Base-by-base conservation (phyloP, 1,140 invertebrate genomes). In the Papilio glaucus region DNA sequence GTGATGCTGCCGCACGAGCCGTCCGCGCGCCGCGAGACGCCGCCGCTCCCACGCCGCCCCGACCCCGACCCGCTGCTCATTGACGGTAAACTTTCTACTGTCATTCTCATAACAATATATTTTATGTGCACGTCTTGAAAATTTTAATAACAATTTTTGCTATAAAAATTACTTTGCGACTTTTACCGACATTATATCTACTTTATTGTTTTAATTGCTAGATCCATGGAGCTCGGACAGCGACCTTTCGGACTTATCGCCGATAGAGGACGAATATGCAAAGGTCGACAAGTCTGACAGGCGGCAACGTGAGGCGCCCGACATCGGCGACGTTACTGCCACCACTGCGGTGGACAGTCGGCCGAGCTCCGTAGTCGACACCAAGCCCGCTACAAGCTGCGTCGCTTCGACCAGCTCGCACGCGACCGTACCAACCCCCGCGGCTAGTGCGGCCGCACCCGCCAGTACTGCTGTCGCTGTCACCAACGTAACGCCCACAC, bases 1-100 rank as follows among this genome's bases (percentile, higher is more conserved):
- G 95, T 97, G 15, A 95, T 95, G 77, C 92, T 98, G 78, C 97
- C 97, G 12, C 96, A 97, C 81, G 97, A 97, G 80, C 95, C 95
- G 65, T 94, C 95, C 49, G 96, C 95, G 15, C 88, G 96, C 13
- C 95, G 96, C 75, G 92, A 96, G 49, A 97, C 97, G 0, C 96
- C 96, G 6, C 96, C 97, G 77, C 93, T 97, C 84, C 94, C 95
- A 4, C 93, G 96, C 4, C 94, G 95, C 39, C 95, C 96, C 63
- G 95, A 96, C 69, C 96, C 96, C 0, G 96, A 96, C 74, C 96
- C 93, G 8, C 80, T 94, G 33, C 88, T 91, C 24, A 89, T 92
- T 7, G 89, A 92, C 68, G 88, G 90, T 92, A 53, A 78, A 15
- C n/a, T 13, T 63, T 24, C 38, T 70, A 10, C 9, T 21, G 6